phyloP scores from a whole-genome alignment of 37 sponge, comb jelly and placozoan species.

The Halichondria panicea region DNA sequence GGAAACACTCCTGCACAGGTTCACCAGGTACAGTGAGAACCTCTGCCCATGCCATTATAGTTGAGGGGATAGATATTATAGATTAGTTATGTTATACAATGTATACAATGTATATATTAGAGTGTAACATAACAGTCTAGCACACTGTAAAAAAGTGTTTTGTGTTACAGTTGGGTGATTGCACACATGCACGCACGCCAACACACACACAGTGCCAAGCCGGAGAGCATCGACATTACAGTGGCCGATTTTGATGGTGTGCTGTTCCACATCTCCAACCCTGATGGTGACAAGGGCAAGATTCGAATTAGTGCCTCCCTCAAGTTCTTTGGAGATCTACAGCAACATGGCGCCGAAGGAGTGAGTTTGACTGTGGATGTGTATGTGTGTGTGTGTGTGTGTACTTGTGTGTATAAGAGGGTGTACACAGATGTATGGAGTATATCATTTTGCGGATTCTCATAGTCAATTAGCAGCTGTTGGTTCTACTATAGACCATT shows the following conservation, averaged over 20 bases:
- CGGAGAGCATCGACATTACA: slow-evolving; percentile 89
- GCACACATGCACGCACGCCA: neutral
- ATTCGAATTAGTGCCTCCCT: slow-evolving; percentile 79
- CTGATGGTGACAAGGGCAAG: slow-evolving; percentile 86
- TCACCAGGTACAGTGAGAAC: slow-evolving; percentile 52
- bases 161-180: slow-evolving; percentile 1
- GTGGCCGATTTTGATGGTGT: slow-evolving; percentile 97
- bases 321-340: slow-evolving; percentile 88
- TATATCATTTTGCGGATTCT: neutral
- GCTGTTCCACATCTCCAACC: slow-evolving; percentile 90
- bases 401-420: neutral
- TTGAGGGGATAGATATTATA: too few species aligned
- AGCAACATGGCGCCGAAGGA: slow-evolving; percentile 84
- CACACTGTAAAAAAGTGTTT: neutral
- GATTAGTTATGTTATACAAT: too few species aligned
- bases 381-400: too few species aligned
- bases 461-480: too few species aligned
- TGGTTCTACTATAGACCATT: too few species aligned
- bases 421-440: neutral
- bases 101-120: too few species aligned
- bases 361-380: slow-evolving; percentile 36
- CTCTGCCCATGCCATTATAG: too few species aligned
- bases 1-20: slow-evolving; percentile 76
- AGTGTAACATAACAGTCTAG: too few species aligned
- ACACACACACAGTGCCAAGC: slow-evolving; percentile 59